phyloP scores from a whole-genome alignment of 2,797 vertebrate genomes.

The Netta rufina region DNA sequence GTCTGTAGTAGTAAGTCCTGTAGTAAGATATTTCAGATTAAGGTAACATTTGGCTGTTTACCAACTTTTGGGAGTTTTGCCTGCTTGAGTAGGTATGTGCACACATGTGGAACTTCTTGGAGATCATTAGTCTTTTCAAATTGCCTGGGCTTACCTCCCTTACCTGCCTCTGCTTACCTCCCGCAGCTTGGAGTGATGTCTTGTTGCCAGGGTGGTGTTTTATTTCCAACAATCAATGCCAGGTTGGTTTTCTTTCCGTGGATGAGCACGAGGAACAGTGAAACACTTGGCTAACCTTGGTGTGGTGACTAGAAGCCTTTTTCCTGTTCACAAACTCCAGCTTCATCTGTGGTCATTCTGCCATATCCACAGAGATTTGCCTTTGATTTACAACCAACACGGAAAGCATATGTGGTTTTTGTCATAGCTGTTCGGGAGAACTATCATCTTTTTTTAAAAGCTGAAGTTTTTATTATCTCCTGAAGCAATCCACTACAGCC shows the following conservation, averaged over 20 bases:
- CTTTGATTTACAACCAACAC: background rate
- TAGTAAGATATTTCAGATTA: background rate
- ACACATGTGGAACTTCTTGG: background rate
- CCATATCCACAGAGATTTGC: background rate
- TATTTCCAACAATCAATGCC: no score
- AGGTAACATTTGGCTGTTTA: background rate
- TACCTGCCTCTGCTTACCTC: background rate
- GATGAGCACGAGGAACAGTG: rapidly evolving
- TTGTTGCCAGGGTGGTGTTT: no score
- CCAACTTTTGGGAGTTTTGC: background rate
- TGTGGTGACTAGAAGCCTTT: background rate
- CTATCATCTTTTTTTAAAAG: background rate
- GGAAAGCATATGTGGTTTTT: rapidly evolving
- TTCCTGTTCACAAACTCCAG: background rate
- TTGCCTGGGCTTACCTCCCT: background rate
- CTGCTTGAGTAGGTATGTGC: background rate
- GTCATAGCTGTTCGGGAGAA: background rate
- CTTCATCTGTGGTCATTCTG: background rate
- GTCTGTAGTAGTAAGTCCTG: background rate
- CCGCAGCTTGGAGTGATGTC: background rate
- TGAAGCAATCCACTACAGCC: background rate
- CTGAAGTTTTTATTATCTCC: background rate
- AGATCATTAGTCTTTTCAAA: background rate
- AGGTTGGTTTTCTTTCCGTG: no score
- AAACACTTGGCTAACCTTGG: background rate